Evolutionary conservation across 2,797 vertebrate species (phyloP).

Genomic region (Brachyalestes nurse): DNA sequence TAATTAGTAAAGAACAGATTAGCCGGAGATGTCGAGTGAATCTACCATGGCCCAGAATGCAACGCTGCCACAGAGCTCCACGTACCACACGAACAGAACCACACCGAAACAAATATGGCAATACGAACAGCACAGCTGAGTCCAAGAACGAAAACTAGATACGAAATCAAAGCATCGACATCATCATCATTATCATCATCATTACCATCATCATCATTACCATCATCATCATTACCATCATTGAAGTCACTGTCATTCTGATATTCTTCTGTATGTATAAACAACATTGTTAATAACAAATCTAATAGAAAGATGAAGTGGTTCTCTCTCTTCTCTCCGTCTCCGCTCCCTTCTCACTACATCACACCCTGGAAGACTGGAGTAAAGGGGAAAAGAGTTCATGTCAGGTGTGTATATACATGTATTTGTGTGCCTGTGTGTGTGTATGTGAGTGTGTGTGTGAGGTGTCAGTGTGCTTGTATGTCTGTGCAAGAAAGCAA

Average conservation of each 20-base stretch:
- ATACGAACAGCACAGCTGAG: constrained; percentile 57
- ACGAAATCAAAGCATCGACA: constrained; percentile 51
- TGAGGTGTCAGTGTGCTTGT: constrained; percentile 3
- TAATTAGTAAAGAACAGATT: constrained; percentile 24
- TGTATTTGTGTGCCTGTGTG: constrained; percentile 1
- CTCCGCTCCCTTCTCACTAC: constrained; percentile 66
- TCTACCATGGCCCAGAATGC: constrained; percentile 55
- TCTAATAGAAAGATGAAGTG: constrained; percentile 72
- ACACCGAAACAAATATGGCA: constrained; percentile 57
- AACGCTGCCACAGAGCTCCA: constrained; percentile 66
- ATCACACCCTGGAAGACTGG: constrained; percentile 76
- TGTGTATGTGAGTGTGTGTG: neutral
- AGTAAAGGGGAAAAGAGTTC: constrained; percentile 38
- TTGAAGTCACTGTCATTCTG: constrained; percentile 56
- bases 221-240: constrained; percentile 45
- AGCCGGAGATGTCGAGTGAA: constrained; percentile 35
- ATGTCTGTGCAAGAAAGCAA: constrained; percentile 37
- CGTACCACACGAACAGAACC: constrained; percentile 55
- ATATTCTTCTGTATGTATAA: constrained; percentile 46
- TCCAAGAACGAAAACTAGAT: constrained; percentile 57
- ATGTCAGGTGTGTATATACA: constrained; percentile 7
- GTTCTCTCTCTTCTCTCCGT: constrained; percentile 73
- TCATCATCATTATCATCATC: constrained; percentile 44
- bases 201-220: constrained; percentile 43
- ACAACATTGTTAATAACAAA: constrained; percentile 63